Conservation (phyloP, 1,140 invertebrate species). For the Pogonomyrmex californicus region DNA sequence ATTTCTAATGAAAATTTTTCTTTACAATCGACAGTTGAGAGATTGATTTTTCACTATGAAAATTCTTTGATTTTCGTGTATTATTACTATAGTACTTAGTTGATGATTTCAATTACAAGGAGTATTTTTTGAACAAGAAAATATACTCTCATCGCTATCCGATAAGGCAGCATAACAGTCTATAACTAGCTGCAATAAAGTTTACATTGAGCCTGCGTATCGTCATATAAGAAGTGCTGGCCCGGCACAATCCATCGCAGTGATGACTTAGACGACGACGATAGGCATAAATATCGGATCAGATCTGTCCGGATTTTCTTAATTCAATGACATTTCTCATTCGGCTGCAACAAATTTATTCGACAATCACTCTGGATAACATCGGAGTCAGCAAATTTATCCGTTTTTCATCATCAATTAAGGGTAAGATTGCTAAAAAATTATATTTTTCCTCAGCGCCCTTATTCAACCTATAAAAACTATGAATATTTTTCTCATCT, state of each 20-base stretch:
- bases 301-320: neutral
- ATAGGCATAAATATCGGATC: slow-evolving; percentile 27
- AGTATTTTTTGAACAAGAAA: slow-evolving; percentile 62
- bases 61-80: neutral
- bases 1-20: neutral
- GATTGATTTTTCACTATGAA: neutral
- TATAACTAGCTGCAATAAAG: slow-evolving; percentile 80
- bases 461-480: neutral
- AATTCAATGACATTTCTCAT: neutral
- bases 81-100: slow-evolving; percentile 21
- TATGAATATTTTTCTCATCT: neutral
- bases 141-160: slow-evolving; percentile 64
- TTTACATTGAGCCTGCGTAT: slow-evolving; percentile 63
- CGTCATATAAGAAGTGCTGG: slow-evolving; percentile 78
- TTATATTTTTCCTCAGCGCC: neutral
- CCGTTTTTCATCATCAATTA: neutral
- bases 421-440: slow-evolving; percentile 34
- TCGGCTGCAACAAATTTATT: neutral
- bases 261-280: slow-evolving; percentile 59
- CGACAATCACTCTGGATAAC: neutral
- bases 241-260: slow-evolving; percentile 70
- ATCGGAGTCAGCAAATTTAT: neutral
- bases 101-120: neutral
- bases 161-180: slow-evolving; percentile 81
- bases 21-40: neutral